Base-by-base conservation (phyloP, 1,140 invertebrate species). In the Brachionus koreanus region DNA sequence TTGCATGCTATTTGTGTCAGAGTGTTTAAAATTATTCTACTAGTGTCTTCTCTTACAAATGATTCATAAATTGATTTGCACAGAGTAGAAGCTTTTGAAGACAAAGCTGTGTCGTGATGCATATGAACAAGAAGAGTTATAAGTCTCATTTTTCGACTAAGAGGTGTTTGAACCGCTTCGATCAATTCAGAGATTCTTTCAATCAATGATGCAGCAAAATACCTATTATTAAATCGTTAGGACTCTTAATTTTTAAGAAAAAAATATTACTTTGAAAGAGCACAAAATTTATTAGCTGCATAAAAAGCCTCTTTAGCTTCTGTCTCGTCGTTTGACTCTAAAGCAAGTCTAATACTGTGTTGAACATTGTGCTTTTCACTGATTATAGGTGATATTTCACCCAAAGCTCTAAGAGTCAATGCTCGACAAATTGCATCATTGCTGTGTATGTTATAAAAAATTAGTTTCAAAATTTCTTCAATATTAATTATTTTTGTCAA, bases 281-380 rank as follows among this genome's bases (percentile, higher is more conserved):
- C 13, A 10, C 76, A 79, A 79, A 79, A 79, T 43, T 79, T 79
- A 16, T 79, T 79, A 42, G 76, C 76, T 1, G 76, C 76, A 43
- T 79, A 79, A 39, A 79, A 61, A 6, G 76, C 76, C 33, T 79
- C 76, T 43, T 79, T 79, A n/a, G 61, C 76, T 16, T 79, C 76
- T 16, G 61, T 57, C 23, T 79, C 76, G 25, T 79, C 76, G 25
- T 63, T 16, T 37, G 76, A 79, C 19, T 79, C 76, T 6, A 79
- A 25, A 2, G 76, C 76, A 16, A 79, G 46, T 16, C 76, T 23
- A 39, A 79, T 79, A 61, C 49, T 61, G 35, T 79, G 76, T 7
- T 79, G 76, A 23, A 79, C 76, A 79, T 79, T 79, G 19, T 79
- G 76, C 42, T 79, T 57, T 61, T 79, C 76, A 37, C 46, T 61